Evolutionary conservation across 2,888 invertebrate species (phyloP).

Genomic region (Elmis aenea): DNA sequence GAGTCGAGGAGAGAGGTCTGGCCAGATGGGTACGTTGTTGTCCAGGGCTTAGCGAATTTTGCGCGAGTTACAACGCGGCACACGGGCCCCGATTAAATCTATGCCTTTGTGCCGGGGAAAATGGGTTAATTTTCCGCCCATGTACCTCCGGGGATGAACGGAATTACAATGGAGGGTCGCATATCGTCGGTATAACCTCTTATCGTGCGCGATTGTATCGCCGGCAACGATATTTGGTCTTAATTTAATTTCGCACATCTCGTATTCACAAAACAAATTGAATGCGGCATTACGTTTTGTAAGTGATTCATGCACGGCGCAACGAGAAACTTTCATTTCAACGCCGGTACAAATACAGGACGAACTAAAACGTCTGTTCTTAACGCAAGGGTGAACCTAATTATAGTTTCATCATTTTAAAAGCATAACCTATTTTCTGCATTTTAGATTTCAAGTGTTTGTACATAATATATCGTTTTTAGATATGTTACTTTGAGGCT

Average conservation of each 20-base stretch:
- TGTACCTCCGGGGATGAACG: conserved; percentile 41
- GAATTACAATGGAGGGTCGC: conserved; percentile 40
- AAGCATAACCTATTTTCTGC: no score
- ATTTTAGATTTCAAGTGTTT: no score
- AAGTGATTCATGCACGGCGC: conserved; percentile 28
- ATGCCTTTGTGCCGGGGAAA: conserved; percentile 43
- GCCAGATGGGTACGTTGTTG: background rate
- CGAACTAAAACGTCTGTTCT: no score
- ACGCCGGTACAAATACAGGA: conserved; percentile 8
- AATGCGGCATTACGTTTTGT: conserved; percentile 34
- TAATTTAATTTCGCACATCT: conserved; percentile 37
- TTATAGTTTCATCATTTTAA: no score
- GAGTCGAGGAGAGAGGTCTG: background rate
- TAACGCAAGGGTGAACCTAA: no score
- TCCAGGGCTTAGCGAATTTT: conserved; percentile 16
- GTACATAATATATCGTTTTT: no score
- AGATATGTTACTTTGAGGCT: no score
- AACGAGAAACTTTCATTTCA: conserved; percentile 29
- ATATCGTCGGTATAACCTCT: conserved; percentile 26
- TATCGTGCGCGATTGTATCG: conserved; percentile 29
- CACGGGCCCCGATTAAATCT: conserved; percentile 40
- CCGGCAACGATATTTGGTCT: conserved; percentile 33
- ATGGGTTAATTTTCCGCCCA: conserved; percentile 48
- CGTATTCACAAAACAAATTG: conserved; percentile 36
- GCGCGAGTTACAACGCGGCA: conserved; percentile 16